Base-by-base conservation (phyloP, 2,888 invertebrate genomes). In the Lasioglossum pauxillum region DNA sequence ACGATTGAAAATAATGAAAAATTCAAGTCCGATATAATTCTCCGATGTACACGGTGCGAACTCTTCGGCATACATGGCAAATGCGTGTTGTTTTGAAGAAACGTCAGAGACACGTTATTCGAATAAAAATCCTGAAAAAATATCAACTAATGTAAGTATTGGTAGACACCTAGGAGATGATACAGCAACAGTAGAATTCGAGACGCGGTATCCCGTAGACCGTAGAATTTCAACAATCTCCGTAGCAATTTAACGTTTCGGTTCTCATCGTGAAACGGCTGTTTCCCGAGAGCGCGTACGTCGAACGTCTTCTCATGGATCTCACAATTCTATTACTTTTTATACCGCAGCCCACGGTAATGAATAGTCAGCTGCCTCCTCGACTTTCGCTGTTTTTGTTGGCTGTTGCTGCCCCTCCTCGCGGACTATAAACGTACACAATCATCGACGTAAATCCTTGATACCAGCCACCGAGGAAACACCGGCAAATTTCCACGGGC, bases 351-450 rank as follows among this genome's bases (percentile, higher is more conserved):
- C 31, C 23, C 12, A 71, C 49, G 44, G n/a, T 78, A 87, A 87
- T 86, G 86, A 87, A 86, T 75, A 77, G 73, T 75, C 23, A 60
- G 71, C 67, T 80, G 71, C 71, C 64, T 57, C 71, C 64, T 57
- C 77, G 73, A 87, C 86, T 87, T 87, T 87, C 87, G 80, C 87
- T 87, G 80, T 87, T 87, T 86, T 86, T 86, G 74, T 73, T 69
- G 60, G 73, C 44, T 44, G 31, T 80, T 69, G 71, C 77, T 84
- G 64, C 75, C 38, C 73, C 27, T 27, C 38, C 57, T 79, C 19
- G 49, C 16, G 1, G 10, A 27, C 5, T 5, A n/a, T 73, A 14
- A 53, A 44, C 27, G 41, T 12, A 23, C 10, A 75, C 27, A 60
- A 85, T 82, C 73, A 41, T 31, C 46, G 49, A 23, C 46, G 41